These are phyloP conservation scores for Nipponacmea schrenckii DNA, from an alignment of 2,888 invertebrate genomes.

Conservation along the genomic window DNA sequence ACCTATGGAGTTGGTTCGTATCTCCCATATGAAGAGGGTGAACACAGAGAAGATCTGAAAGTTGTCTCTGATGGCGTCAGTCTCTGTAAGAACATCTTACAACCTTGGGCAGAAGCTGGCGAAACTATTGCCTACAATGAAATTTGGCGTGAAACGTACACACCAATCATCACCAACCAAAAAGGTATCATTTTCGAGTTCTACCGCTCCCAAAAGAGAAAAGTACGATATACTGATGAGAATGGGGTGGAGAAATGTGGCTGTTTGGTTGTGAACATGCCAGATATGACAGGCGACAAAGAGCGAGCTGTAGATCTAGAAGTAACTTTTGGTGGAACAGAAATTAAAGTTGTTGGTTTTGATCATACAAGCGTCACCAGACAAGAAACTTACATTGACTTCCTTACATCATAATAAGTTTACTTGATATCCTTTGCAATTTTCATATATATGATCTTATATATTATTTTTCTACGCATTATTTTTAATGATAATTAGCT, in stretches of 20 bases:
- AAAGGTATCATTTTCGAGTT: constrained; percentile 62
- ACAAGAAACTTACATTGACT: constrained; percentile 58
- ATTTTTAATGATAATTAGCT: too few relatives aligned
- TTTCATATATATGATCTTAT: too few relatives aligned
- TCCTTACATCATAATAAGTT: constrained; percentile 36
- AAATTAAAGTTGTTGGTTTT: constrained; percentile 58
- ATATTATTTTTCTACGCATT: too few relatives aligned
- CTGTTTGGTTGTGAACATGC: constrained; percentile 59
- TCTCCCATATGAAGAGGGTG: constrained; percentile 54
- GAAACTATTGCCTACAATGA: constrained; percentile 61
- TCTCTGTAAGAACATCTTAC: constrained; percentile 54
- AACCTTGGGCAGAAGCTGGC: constrained; percentile 55
- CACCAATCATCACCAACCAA: constrained; percentile 61
- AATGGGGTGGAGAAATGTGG: constrained; percentile 59
- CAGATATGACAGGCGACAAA: constrained; percentile 58
- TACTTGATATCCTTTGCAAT: too few relatives aligned
- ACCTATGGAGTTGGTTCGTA: constrained; percentile 61
- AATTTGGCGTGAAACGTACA: constrained; percentile 61
- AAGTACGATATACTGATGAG: constrained; percentile 58
- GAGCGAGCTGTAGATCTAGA: constrained; percentile 60
- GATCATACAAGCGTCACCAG: constrained; percentile 58
- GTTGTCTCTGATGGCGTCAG: constrained; percentile 57
- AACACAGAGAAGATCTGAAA: constrained; percentile 55
- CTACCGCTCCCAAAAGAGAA: constrained; percentile 48
- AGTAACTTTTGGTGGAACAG: constrained; percentile 61